Percentiles rank a stretch among this genome's conserved stretches.
These are phyloP conservation scores for Drosophila putrida DNA, from an alignment of 2,888 invertebrate species.

Conservation along the genomic window DNA sequence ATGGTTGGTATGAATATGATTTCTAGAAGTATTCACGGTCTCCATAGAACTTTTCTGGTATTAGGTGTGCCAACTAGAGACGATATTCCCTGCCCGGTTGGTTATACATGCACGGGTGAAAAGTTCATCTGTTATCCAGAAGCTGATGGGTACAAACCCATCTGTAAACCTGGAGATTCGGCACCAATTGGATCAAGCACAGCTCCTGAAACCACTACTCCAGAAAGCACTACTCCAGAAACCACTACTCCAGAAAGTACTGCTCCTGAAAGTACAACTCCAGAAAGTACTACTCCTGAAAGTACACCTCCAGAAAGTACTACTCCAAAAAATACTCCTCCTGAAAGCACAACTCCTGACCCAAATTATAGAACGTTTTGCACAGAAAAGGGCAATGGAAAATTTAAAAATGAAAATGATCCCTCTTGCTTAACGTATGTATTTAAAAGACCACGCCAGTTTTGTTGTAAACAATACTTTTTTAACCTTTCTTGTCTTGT, in stretches of 20 bases:
- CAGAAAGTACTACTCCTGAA: not conserved
- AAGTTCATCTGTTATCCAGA: conserved; percentile 52
- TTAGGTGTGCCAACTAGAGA: conserved; percentile 39
- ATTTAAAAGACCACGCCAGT: not conserved
- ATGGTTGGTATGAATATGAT: conserved; percentile 25
- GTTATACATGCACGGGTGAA: conserved; percentile 57
- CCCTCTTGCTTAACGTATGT: conserved; percentile 48
- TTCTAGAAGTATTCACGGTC: not conserved
- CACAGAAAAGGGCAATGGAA: not conserved
- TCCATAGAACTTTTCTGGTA: not conserved
- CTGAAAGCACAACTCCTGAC: not conserved
- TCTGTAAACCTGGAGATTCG: conserved; percentile 19
- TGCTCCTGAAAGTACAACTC: not conserved
- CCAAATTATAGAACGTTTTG: conserved; percentile 14
- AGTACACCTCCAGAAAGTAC: not conserved
- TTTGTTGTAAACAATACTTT: too few relatives aligned
- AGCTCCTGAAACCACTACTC: not conserved
- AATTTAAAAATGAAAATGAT: conserved; percentile 37
- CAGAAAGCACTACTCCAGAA: not conserved
- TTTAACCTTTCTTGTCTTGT: not conserved
- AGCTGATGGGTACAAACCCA: conserved; percentile 25
- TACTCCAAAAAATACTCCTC: not conserved
- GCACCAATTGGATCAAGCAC: not conserved
- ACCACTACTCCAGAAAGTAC: not conserved
- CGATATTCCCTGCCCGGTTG: conserved; percentile 45